Evolutionary conservation across 2,113 vertebrate genomes (phyloP).

Genomic region (Onychostoma macrolepis): DNA sequence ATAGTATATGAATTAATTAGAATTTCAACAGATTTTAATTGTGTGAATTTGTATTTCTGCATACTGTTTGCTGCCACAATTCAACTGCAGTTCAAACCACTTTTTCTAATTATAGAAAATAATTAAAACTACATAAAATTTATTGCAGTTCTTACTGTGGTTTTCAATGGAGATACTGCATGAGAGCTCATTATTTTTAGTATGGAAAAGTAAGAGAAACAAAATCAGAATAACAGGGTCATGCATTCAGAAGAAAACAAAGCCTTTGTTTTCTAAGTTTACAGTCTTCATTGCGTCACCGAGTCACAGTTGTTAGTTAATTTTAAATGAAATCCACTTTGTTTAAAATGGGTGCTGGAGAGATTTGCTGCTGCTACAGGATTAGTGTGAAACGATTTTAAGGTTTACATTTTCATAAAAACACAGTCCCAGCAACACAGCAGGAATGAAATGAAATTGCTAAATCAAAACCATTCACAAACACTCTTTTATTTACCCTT

Average conservation of each 20-base stretch:
- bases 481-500: not conserved
- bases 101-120: not conserved
- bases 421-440: not conserved
- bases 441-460: not conserved
- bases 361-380: not conserved
- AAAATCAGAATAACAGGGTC: constrained; percentile 36
- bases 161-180: not conserved
- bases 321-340: constrained; percentile 17
- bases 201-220: not conserved
- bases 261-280: constrained; percentile 27
- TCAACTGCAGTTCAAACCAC: not conserved
- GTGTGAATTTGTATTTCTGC: not conserved
- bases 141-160: not conserved
- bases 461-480: not conserved
- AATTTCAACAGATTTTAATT: not conserved
- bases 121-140: not conserved
- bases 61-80: not conserved
- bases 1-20: not conserved
- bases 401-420: not conserved
- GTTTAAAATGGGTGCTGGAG: not conserved
- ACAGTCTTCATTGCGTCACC: constrained; percentile 5
- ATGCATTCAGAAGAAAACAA: constrained; percentile 25
- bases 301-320: constrained; percentile 8
- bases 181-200: not conserved
- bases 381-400: not conserved